These are phyloP conservation scores for Litocranius walleri DNA, from an alignment of 2,113 vertebrate species.

Conservation along the genomic window DNA sequence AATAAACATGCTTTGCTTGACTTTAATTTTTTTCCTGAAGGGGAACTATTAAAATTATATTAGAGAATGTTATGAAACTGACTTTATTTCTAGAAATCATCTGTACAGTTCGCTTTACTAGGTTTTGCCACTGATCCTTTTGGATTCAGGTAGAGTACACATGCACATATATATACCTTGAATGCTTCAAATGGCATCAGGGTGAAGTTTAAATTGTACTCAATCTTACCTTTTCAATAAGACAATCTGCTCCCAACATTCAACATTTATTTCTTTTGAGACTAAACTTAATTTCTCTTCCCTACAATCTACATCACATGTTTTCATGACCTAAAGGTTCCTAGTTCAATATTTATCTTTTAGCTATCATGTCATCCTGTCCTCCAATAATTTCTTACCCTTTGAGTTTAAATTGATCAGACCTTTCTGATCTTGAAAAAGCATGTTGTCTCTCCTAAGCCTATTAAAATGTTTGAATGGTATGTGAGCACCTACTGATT, in stretches of 20 bases:
- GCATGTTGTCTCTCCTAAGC: background rate
- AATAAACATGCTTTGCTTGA: background rate
- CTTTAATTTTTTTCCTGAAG: background rate
- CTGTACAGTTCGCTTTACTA: background rate
- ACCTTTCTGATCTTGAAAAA: background rate
- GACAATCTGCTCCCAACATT: background rate
- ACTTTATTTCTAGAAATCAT: background rate
- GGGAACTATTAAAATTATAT: background rate
- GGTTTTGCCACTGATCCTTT: background rate
- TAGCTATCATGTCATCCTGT: background rate
- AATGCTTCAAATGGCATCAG: background rate
- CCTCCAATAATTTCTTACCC: background rate
- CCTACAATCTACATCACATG: background rate
- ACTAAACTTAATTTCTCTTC: background rate
- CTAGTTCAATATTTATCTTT: background rate
- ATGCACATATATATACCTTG: background rate
- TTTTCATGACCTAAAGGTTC: background rate
- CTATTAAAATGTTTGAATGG: background rate
- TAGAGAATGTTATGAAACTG: background rate
- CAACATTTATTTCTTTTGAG: background rate
- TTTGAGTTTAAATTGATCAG: background rate
- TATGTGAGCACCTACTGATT: background rate
- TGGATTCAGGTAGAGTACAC: background rate
- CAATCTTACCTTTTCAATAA: background rate
- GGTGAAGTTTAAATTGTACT: background rate